Conservation (phyloP, 2,888 invertebrate species). For the Corythucha ciliata region DNA sequence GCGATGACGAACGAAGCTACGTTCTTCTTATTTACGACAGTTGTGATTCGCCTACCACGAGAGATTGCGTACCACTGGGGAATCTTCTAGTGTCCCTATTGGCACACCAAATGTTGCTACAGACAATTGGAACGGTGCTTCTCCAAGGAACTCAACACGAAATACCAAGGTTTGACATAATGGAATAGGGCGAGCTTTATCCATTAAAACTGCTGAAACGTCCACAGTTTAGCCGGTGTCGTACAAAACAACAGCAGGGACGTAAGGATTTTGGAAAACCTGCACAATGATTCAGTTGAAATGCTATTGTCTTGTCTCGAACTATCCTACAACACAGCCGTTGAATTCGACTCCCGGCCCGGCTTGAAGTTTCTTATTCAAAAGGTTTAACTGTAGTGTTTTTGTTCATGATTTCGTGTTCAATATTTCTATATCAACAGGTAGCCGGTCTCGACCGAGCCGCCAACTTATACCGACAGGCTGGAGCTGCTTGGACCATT, state of each 20-base stretch:
- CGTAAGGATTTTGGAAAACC: constrained; percentile 21
- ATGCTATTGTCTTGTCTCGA: constrained; percentile 69
- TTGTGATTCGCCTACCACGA: constrained; percentile 30
- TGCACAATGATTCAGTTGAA: constrained; percentile 42
- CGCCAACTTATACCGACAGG: constrained; percentile 85
- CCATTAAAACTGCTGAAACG: too few species aligned
- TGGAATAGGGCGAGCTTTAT: too few species aligned
- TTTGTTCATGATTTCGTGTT: too few species aligned
- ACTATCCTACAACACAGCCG: constrained; percentile 68
- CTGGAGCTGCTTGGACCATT: constrained; percentile 84
- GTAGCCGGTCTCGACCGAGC: constrained; percentile 77
- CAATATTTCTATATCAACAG: constrained; percentile 90
- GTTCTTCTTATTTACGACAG: constrained; percentile 40
- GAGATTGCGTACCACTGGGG: constrained; percentile 76
- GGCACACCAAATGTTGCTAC: constrained; percentile 85
- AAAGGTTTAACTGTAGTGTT: too few species aligned
- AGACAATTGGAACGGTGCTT: constrained; percentile 78
- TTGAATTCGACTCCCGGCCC: constrained; percentile 81
- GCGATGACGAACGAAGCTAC: constrained; percentile 40
- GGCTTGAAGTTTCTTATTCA: constrained; percentile 89
- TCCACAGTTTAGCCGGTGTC: constrained; percentile 28
- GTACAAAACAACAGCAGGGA: constrained; percentile 27
- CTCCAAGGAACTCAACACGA: constrained; percentile 62
- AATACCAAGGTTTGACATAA: constrained; percentile 43
- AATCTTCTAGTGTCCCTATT: constrained; percentile 79